Percentiles rank a stretch among this genome's conserved stretches.
Conservation (phyloP, 2,797 vertebrate species). For the Amniataba percoides region DNA sequence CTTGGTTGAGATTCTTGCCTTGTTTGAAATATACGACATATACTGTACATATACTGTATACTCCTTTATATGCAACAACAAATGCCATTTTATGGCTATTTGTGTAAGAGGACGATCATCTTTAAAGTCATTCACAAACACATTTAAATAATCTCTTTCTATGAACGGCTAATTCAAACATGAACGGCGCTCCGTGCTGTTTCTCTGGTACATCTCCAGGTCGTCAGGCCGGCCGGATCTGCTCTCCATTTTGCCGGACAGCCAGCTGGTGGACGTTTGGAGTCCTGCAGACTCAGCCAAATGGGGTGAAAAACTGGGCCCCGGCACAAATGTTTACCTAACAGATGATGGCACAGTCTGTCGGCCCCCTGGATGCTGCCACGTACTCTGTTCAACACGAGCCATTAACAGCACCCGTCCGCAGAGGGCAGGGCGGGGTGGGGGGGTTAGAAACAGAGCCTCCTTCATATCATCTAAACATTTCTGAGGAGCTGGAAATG, state of each 20-base stretch:
- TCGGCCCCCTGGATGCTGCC: conserved; percentile 41
- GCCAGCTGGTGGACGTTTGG: conserved; percentile 70
- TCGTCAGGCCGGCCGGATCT: conserved; percentile 11
- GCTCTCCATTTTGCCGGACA: conserved; percentile 27
- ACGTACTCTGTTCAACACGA: conserved; percentile 32
- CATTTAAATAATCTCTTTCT: neutral
- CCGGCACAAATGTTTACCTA: conserved; percentile 72
- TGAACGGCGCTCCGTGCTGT: neutral
- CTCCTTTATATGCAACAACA: neutral
- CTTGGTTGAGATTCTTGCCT: neutral
- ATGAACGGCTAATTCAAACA: neutral
- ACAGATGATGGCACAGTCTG: conserved; percentile 74
- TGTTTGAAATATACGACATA: neutral
- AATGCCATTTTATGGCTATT: neutral
- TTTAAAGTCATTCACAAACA: neutral
- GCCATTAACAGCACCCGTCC: conserved; percentile 17
- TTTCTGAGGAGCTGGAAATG: conserved; percentile 1
- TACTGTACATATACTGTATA: too few relatives aligned
- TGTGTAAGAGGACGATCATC: neutral
- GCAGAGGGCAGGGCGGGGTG: neutral
- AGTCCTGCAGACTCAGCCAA: conserved; percentile 69
- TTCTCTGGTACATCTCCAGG: conserved; percentile 10
- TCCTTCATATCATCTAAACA: conserved; percentile 8
- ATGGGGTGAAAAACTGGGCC: conserved; percentile 49
- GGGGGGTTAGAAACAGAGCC: neutral